Evolutionary conservation across 1,140 invertebrate genomes (phyloP).

Genomic region (Drosophila truncata): DNA sequence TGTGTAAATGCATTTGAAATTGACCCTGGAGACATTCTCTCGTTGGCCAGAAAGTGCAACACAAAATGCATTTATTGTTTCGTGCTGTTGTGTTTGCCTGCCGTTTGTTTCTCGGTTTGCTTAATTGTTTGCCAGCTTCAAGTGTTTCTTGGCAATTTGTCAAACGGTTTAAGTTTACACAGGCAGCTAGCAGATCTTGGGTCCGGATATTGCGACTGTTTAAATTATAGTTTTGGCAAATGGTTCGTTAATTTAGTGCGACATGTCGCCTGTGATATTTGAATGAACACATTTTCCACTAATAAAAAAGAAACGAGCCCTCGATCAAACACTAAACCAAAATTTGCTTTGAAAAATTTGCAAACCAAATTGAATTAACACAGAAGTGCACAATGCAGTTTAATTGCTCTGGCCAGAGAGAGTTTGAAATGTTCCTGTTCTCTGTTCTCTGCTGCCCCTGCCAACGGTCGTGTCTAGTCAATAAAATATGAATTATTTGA

Average conservation of each 20-base stretch:
- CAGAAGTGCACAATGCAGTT: conserved; percentile 52
- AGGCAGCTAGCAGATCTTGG: background rate
- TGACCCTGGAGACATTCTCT: conserved; percentile 76
- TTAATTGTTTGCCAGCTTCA: conserved; percentile 58
- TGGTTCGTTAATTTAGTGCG: conserved; percentile 23
- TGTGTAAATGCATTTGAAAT: conserved; percentile 73
- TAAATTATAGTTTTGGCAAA: conserved; percentile 20
- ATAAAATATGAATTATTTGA: conserved; percentile 79
- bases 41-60: conserved; percentile 46
- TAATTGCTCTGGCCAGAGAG: conserved; percentile 53
- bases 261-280: background rate
- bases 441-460: background rate
- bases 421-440: background rate
- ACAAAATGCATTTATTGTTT: conserved; percentile 70
- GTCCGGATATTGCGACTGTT: background rate
- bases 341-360: conserved; percentile 49
- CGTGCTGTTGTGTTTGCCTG: conserved; percentile 32
- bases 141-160: conserved; percentile 32
- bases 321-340: conserved; percentile 39
- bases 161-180: conserved; percentile 20
- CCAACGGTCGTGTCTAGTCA: conserved; percentile 56
- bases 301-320: background rate
- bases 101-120: conserved; percentile 45
- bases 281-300: background rate
- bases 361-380: conserved; percentile 65